These are phyloP conservation scores for Lota lota DNA, from an alignment of 2,113 vertebrate species.

Conservation along the genomic window DNA sequence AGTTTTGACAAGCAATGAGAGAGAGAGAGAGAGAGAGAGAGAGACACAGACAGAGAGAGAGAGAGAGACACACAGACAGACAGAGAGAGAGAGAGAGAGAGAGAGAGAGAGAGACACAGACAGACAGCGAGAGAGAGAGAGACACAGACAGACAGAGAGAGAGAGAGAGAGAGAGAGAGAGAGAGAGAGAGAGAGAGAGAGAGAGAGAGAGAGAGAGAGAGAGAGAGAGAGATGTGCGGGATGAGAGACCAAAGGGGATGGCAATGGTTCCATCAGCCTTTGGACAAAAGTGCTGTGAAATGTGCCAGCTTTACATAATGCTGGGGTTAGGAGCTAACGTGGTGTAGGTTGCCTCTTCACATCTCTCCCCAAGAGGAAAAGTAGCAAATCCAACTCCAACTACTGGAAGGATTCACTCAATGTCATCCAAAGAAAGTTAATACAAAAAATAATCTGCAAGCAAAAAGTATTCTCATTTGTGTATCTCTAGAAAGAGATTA, in stretches of 20 bases:
- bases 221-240: slow-evolving; percentile 17
- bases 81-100: slow-evolving; percentile 24
- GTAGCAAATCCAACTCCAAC: too few relatives aligned
- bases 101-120: slow-evolving; percentile 26
- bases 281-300: slow-evolving; percentile 64
- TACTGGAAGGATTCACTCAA: slow-evolving; percentile 65
- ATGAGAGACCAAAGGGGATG: too few relatives aligned
- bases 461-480: slow-evolving; percentile 15
- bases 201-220: slow-evolving; percentile 28
- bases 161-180: slow-evolving; percentile 17
- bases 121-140: neutral
- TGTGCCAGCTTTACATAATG: slow-evolving; percentile 10
- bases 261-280: slow-evolving; percentile 2
- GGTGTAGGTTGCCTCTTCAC: too few relatives aligned
- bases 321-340: too few relatives aligned
- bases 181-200: slow-evolving; percentile 33
- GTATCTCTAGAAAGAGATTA: slow-evolving; percentile 42
- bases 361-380: too few relatives aligned
- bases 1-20: slow-evolving; percentile 2
- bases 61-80: slow-evolving; percentile 36
- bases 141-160: slow-evolving; percentile 38
- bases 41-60: slow-evolving; percentile 22
- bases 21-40: slow-evolving; percentile 4
- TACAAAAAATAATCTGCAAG: too few relatives aligned
- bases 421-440: slow-evolving; percentile 67